A percentile compares a stretch with the other conserved stretches of the same genome.
phyloP scores from a whole-genome alignment of 2,113 vertebrate genomes.

The Phalacrocorax pelagicus region DNA sequence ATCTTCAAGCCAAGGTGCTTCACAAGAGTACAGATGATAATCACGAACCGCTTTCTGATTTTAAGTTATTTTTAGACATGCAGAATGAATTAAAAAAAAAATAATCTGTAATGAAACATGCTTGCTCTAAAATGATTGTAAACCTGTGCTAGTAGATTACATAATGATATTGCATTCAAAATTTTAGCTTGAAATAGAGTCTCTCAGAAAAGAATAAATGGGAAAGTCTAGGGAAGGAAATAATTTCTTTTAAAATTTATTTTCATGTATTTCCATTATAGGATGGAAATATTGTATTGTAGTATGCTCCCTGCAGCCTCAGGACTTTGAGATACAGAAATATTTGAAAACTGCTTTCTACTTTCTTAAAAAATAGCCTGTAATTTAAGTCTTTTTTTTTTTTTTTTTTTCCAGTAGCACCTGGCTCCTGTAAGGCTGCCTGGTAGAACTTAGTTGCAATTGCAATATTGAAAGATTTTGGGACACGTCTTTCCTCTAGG shows the following conservation, averaged over 20 bases:
- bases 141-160: neutral
- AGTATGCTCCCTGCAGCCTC: neutral
- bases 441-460: neutral
- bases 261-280: neutral
- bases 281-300: neutral
- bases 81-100: neutral
- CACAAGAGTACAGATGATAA: neutral
- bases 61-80: neutral
- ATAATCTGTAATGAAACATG: neutral
- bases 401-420: neutral
- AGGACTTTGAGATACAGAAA: neutral
- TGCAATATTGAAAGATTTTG: neutral
- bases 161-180: neutral
- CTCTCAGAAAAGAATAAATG: neutral
- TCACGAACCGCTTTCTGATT: neutral
- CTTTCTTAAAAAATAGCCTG: neutral
- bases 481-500: neutral
- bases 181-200: neutral
- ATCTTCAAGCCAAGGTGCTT: neutral
- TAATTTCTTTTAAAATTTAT: neutral
- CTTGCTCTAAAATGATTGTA: neutral
- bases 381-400: neutral
- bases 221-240: neutral
- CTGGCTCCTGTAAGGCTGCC: neutral
- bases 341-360: neutral